Base-by-base conservation (phyloP, 2,797 vertebrate genomes). In the Halcyon smyrnensis region DNA sequence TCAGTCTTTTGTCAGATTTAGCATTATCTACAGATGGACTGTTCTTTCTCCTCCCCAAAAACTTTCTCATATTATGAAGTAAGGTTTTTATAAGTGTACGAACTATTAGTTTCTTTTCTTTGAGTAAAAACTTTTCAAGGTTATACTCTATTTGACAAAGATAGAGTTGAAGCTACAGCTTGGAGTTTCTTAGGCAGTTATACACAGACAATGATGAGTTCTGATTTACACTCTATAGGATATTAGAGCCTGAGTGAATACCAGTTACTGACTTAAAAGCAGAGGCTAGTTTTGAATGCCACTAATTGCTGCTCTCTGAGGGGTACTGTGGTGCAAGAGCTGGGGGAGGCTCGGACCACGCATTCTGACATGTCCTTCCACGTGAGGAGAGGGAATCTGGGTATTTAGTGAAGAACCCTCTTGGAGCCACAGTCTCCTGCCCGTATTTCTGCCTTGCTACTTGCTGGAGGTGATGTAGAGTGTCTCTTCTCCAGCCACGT, bases 1-100 rank as follows among this genome's bases (percentile, higher is more conserved):
- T 48, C 62, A 94, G 57, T 81, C 56, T 78, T n/a, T 67, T 87
- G 80, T 91, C 87, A 90, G 60, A 73, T 96, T 94, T 90, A 65
- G 95, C 88, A 70, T 82, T 15, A 43, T 91, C 46, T 89, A 85
- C 68, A 77, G 68, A 77, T 87, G 68, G 77, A 43, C 70, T 74
- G 12, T 64, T 86, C 36, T 82, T 60, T 60, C 39, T 63, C 65
- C 13, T 56, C 57, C 32, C 25, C 20, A 6, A 59, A 68, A 92
- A 39, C 12, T 79, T 94, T 73, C 57, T 84, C 17, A 6, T 63
- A 23, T 74, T 84, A 41, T 1, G 15, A 92, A 64, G 25, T 46
- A 19, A 80, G 15, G 13, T 57, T 95, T 80, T 67, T 51, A 4
- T 8, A 48, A 39, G 21, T 36, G 25, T 91, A 50, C 8, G 6